phyloP scores from a whole-genome alignment of 2,888 invertebrate genomes.

The Eupithecia exiguata region DNA sequence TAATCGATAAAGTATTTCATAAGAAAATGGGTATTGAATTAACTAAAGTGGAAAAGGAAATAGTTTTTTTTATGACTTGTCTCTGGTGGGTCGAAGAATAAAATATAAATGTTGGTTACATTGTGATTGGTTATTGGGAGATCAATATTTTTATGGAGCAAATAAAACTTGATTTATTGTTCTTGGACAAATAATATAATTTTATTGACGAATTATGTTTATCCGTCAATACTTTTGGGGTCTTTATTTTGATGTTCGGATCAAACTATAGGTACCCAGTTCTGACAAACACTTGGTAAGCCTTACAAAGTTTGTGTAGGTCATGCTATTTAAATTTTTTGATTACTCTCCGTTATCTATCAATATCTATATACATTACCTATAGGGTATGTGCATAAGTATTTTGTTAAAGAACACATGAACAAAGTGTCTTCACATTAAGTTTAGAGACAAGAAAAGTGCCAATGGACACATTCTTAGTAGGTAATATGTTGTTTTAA shows the following conservation, averaged over 20 bases:
- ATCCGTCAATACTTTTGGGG: constrained; percentile 41
- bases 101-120: constrained; percentile 39
- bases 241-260: constrained; percentile 7
- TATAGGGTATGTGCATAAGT: no score
- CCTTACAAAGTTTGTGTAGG: no score
- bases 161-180: constrained; percentile 35
- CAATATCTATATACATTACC: no score
- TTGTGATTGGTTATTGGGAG: constrained; percentile 32
- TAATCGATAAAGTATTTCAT: constrained; percentile 67
- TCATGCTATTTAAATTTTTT: no score
- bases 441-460: no score
- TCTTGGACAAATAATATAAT: constrained; percentile 30
- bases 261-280: neutral
- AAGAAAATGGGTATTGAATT: constrained; percentile 58
- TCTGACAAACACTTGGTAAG: neutral
- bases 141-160: constrained; percentile 37
- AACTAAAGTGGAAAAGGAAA: constrained; percentile 60
- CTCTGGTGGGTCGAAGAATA: constrained; percentile 50
- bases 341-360: no score
- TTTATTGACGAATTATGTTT: constrained; percentile 40
- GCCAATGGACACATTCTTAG: no score
- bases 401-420: no score
- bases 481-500: no score
- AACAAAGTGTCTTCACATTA: no score
- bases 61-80: constrained; percentile 58